Percentiles rank a stretch among this genome's conserved stretches.
phyloP scores from a whole-genome alignment of 2,888 invertebrate genomes.

The Andrena minutula region DNA sequence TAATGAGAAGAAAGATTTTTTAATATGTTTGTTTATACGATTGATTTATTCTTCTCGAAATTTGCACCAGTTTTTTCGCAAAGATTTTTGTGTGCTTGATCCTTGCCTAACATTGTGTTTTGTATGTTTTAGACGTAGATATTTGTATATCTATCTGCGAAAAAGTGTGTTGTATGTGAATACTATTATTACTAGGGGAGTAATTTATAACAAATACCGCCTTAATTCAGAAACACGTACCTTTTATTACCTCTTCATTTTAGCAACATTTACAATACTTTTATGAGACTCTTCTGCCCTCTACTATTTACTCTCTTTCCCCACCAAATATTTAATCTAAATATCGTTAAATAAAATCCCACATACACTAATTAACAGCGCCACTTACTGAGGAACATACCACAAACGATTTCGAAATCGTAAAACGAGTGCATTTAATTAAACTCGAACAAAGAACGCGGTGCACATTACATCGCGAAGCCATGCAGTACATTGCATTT shows the following conservation, averaged over 20 bases:
- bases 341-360: not conserved
- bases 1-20: not conserved
- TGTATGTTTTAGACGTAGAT: not conserved
- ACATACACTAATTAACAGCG: not conserved
- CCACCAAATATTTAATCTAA: too few relatives aligned
- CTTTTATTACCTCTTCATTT: too few relatives aligned
- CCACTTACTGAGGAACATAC: not conserved
- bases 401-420: not conserved
- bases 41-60: not conserved
- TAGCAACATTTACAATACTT: too few relatives aligned
- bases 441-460: not conserved
- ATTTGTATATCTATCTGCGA: not conserved
- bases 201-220: too few relatives aligned
- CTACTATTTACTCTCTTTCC: too few relatives aligned
- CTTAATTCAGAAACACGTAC: too few relatives aligned
- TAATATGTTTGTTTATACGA: not conserved
- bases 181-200: not conserved
- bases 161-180: not conserved
- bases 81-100: constrained; percentile 17
- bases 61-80: not conserved
- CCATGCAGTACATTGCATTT: not conserved
- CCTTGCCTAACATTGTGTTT: constrained; percentile 5
- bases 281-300: too few relatives aligned
- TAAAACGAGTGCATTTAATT: not conserved
- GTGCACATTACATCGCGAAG: not conserved